These are phyloP conservation scores for Tanytarsus gracilentus DNA, from an alignment of 2,888 invertebrate genomes.

Conservation along the genomic window DNA sequence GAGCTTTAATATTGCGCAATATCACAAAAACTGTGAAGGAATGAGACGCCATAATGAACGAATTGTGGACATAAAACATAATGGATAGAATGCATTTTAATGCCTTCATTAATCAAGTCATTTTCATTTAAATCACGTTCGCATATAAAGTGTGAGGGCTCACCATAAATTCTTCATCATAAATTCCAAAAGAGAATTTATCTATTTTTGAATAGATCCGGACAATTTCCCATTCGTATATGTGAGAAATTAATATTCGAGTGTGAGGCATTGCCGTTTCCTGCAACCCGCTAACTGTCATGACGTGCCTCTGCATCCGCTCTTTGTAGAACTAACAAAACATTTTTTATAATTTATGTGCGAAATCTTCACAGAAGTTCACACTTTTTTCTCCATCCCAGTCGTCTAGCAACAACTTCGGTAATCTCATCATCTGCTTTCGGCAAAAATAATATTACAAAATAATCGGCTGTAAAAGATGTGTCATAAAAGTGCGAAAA, in stretches of 20 bases:
- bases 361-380: too few relatives aligned
- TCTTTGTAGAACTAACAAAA: too few relatives aligned
- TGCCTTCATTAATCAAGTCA: constrained; percentile 7
- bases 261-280: constrained; percentile 12
- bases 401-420: too few relatives aligned
- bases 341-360: too few relatives aligned
- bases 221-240: too few relatives aligned
- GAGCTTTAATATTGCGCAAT: neutral
- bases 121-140: constrained; percentile 16
- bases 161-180: too few relatives aligned
- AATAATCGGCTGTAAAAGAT: neutral
- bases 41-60: neutral
- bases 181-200: too few relatives aligned
- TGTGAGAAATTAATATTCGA: constrained; percentile 18
- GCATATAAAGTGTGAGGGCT: neutral
- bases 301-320: neutral
- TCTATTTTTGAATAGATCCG: too few relatives aligned
- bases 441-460: too few relatives aligned
- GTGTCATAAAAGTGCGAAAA: neutral
- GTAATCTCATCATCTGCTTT: too few relatives aligned
- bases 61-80: constrained; percentile 1
- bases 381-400: too few relatives aligned
- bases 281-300: constrained; percentile 7
- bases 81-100: constrained; percentile 2
- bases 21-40: neutral